Evolutionary conservation across 2,888 invertebrate species (phyloP).

Genomic region (Frankliniella intonsa): DNA sequence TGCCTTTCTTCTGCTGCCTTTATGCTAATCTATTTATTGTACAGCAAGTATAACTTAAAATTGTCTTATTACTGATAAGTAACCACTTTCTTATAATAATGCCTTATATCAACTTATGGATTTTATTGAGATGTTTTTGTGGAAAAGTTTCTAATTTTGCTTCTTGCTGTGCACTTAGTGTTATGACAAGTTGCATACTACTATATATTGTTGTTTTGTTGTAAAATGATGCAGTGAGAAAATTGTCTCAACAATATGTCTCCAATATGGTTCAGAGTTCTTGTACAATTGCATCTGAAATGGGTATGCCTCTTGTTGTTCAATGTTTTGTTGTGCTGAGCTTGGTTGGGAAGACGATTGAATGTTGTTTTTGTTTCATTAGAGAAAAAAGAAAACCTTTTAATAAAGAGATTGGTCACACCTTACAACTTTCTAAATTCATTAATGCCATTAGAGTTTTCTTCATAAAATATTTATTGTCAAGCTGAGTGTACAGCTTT

Average conservation of each 20-base stretch:
- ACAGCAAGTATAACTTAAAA: not conserved
- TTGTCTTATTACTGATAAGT: not conserved
- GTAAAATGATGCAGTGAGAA: not conserved
- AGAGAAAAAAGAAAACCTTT: not conserved
- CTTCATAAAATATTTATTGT: too few relatives aligned
- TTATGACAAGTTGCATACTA: not conserved
- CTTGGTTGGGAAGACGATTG: not conserved
- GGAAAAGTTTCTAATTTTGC: not conserved
- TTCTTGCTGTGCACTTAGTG: not conserved
- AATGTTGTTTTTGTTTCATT: constrained; percentile 4
- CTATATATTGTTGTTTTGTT: constrained; percentile 2
- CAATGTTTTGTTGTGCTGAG: not conserved
- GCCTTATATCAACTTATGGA: not conserved
- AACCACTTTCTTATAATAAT: not conserved
- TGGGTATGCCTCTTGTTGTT: constrained; percentile 7
- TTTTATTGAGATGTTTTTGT: not conserved
- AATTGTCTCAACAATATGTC: not conserved
- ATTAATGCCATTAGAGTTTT: too few relatives aligned
- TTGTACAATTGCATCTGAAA: not conserved
- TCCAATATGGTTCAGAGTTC: not conserved
- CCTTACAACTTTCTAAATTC: not conserved
- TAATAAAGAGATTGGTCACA: constrained; percentile 18
- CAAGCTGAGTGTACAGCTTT: too few relatives aligned
- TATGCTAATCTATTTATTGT: not conserved
- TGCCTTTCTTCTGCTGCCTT: not conserved